Base-by-base conservation (phyloP, 2,797 vertebrate species). In the Hypotaenidia philippensis region DNA sequence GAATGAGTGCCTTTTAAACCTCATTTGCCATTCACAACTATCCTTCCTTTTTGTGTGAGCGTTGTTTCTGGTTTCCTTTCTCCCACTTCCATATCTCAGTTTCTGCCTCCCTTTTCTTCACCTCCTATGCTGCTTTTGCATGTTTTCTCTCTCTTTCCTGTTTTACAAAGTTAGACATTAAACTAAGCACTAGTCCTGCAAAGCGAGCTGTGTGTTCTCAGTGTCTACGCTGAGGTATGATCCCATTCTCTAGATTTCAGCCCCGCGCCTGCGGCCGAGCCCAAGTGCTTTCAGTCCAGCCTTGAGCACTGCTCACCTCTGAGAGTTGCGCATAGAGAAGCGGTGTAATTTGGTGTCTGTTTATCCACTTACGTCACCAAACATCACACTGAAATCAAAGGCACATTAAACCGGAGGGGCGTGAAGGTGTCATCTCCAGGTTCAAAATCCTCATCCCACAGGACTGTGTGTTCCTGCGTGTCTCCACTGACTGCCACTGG, bases 31-130 rank as follows among this genome's bases (percentile, higher is more conserved):
- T 86, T 86, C 65, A 57, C 69, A 85, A 1, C 40, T 56, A 31
- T 85, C 36, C 34, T 78, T 50, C 31, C 11, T 5, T 68, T 87
- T 91, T 83, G 25, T 69, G 14, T 45, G 25, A 82, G 19, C 17
- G 11, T 31, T 45, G 17, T 1, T 80, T 91, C 65, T 61, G 15
- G 7, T 74, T 92, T 76, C 38, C 52, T 83, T 80, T 76, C 38
- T 89, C 55, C 52, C 10, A 29, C 36, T 61, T 84, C 7, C 7
- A 2, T 70, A 36, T 87, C 64, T 80, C 32, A 45, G 14, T 83
- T 95, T 87, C 27, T 83, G 23, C 34, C 38, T 88, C 38, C 5
- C 31, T 74, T 80, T 90, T 91, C 71, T 89, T 80, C 29, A 75
- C 29, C 57, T 75, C 34, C 8, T 68, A 1, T 64, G 53, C 38